Base-by-base conservation (phyloP, 2,888 invertebrate species). In the Cataglyphis rosenhaueri region DNA sequence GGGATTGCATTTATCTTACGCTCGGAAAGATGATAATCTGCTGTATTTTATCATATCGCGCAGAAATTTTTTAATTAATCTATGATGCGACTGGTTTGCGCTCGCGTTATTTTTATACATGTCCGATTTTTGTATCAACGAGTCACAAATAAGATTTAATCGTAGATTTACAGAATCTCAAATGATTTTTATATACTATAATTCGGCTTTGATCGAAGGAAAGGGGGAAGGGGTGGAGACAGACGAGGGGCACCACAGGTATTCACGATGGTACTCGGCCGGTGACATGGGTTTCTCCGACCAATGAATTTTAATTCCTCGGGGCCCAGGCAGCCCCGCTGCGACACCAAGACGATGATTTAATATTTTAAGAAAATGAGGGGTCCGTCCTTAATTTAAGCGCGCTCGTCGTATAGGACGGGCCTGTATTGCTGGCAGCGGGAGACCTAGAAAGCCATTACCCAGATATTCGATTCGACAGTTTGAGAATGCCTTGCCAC, bases 231-330 rank as follows among this genome's bases (percentile, higher is more conserved):
- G n/a, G 15, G 18, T 29, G 15, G 55, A 35, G n/a, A 48, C 61
- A 21, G 61, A 15, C 25, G 61, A 18, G n/a, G 18, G 48, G 44
- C 62, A n/a, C 61, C 71, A 10, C 86, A 90, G 93, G 93, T 94
- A 94, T 94, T 94, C 94, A 94, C 94, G 94, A 94, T 93, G 93
- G 94, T 93, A 94, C 92, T 93, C 92, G 92, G 89, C 91, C 92
- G 91, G 93, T 93, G 94, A 94, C 94, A 93, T 92, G 94, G 94
- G 94, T 94, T 93, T 92, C 92, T 90, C 91, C 91, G 93, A 92
- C 93, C 94, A 93, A 94, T 94, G 94, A 94, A 94, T 94, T 94
- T 94, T 94, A 93, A 94, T 94, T 94, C 93, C 92, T 89, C 90
- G 88, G 89, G 52, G 88, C 82, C 87, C 88, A 75, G 85, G 91